phyloP scores from a whole-genome alignment of 2,797 vertebrate species.

The Hypotaenidia okinawae region DNA sequence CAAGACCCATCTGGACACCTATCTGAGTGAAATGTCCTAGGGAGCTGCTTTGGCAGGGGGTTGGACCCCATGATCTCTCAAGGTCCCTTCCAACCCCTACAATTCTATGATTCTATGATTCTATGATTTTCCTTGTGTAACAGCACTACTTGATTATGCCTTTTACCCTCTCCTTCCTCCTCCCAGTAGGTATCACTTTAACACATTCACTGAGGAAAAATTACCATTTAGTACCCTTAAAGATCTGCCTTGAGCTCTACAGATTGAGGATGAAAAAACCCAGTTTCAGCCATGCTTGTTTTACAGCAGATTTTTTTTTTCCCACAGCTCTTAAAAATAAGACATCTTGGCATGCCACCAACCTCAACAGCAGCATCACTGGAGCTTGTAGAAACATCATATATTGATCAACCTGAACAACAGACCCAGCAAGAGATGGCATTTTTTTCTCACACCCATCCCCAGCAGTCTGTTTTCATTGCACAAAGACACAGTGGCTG shows the following conservation, averaged over 20 bases:
- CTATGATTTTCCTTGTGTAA: neutral
- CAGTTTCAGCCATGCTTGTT: neutral
- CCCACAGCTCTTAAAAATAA: neutral
- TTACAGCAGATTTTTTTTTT: neutral
- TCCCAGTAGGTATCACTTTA: neutral
- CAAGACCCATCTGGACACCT: too few relatives aligned
- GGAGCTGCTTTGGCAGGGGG: too few relatives aligned
- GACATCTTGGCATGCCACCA: neutral
- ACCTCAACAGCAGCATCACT: neutral
- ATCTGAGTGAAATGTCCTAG: too few relatives aligned
- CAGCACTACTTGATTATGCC: neutral
- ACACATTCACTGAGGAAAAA: neutral
- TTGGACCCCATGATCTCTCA: too few relatives aligned
- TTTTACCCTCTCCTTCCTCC: neutral
- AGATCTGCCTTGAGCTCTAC: neutral
- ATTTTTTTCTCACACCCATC: neutral
- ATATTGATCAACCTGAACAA: neutral
- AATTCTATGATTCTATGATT: too few relatives aligned
- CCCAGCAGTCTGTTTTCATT: neutral
- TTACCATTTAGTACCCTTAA: neutral
- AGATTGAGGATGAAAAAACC: neutral
- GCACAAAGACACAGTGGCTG: fast-evolving
- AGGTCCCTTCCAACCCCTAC: too few relatives aligned
- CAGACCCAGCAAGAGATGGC: neutral
- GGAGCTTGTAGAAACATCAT: neutral